Evolutionary conservation across 1,140 invertebrate species (phyloP).

Genomic region (Phthorimaea operculella): DNA sequence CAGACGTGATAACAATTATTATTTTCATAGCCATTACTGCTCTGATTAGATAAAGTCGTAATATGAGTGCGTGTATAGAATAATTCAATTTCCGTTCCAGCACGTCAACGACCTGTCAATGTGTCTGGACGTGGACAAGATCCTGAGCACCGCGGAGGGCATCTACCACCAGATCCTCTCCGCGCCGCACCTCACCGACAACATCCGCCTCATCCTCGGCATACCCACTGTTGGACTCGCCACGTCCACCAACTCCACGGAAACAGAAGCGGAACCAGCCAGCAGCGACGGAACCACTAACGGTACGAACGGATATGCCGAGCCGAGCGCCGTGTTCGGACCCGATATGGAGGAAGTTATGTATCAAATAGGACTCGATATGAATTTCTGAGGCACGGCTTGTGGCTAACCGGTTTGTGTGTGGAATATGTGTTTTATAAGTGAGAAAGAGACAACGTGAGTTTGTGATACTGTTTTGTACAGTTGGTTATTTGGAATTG

Average conservation of each 20-base stretch:
- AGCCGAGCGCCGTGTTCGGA: background rate
- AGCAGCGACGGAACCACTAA: background rate
- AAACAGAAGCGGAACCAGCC: conserved; percentile 19
- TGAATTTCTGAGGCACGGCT: conserved; percentile 57
- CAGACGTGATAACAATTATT: too few species aligned
- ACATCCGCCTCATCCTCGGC: conserved; percentile 76
- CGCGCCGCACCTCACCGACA: conserved; percentile 74
- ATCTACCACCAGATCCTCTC: conserved; percentile 87
- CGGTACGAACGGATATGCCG: conserved; percentile 9
- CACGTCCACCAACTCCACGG: conserved; percentile 18
- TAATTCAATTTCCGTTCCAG: conserved; percentile 66
- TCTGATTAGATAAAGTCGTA: too few species aligned
- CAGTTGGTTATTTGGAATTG: too few species aligned
- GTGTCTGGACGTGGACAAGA: conserved; percentile 82
- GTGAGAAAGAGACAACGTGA: too few species aligned
- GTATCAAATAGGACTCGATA: conserved; percentile 66
- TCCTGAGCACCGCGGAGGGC: conserved; percentile 86
- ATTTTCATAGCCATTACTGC: too few species aligned
- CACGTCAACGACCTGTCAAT: conserved; percentile 94
- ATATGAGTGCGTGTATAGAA: too few species aligned
- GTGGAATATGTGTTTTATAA: too few species aligned
- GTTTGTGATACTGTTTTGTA: too few species aligned
- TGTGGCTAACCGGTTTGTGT: conserved; percentile 13
- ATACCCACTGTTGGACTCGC: conserved; percentile 49
- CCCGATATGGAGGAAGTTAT: conserved; percentile 63